Evolutionary conservation across 2,797 vertebrate genomes (phyloP).

Genomic region (Lithobates pipiens): DNA sequence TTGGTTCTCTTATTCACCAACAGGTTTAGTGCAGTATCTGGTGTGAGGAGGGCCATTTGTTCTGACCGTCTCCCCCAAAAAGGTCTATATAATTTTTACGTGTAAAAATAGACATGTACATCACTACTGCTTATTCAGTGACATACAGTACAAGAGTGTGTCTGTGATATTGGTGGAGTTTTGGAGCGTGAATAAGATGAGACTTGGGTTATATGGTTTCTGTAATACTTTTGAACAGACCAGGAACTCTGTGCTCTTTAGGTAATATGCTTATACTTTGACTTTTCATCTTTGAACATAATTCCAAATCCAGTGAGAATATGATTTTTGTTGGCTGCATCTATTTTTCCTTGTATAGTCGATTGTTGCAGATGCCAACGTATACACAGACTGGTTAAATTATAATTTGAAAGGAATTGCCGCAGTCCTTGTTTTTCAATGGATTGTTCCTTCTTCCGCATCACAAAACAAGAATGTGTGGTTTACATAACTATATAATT

Average conservation of each 20-base stretch:
- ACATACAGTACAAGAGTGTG: neutral
- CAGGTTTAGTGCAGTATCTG: too few species aligned
- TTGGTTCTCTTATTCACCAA: too few species aligned
- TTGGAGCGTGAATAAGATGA: neutral
- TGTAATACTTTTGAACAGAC: neutral
- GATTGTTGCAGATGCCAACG: slow-evolving; percentile 30
- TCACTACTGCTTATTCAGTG: too few species aligned
- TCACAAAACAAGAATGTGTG: slow-evolving; percentile 49
- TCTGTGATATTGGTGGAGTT: neutral
- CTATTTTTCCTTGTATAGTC: slow-evolving; percentile 19
- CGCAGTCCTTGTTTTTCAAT: slow-evolving; percentile 33
- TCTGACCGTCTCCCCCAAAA: too few species aligned
- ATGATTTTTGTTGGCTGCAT: slow-evolving; percentile 14
- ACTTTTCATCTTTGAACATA: neutral
- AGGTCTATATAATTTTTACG: too few species aligned
- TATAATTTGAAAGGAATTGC: slow-evolving; percentile 44
- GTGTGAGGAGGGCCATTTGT: too few species aligned
- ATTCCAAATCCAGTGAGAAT: slow-evolving; percentile 4
- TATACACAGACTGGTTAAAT: slow-evolving; percentile 52
- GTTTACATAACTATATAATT: slow-evolving; percentile 49
- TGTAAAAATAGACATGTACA: too few species aligned
- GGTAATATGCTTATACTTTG: neutral
- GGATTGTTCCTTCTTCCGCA: slow-evolving; percentile 25
- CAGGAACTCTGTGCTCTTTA: neutral
- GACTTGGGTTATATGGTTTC: neutral